phyloP scores from a whole-genome alignment of 2,888 invertebrate species.

The Scaeva pyrastri region DNA sequence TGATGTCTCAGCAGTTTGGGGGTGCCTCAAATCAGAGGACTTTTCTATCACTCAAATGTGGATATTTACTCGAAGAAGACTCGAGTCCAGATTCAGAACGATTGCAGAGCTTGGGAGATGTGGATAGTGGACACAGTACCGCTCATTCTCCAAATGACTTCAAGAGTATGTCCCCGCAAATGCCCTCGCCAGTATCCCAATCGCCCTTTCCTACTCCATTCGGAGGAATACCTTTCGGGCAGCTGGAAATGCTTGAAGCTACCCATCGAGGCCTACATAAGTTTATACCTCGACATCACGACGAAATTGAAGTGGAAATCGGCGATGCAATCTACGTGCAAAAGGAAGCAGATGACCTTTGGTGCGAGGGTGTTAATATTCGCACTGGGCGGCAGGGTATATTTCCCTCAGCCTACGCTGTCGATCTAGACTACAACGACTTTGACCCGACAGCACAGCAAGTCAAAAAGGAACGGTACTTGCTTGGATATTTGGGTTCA shows the following conservation, averaged over 20 bases:
- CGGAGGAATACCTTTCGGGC: slow-evolving; percentile 91
- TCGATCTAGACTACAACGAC: slow-evolving; percentile 98
- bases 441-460: slow-evolving; percentile 95
- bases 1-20: slow-evolving; percentile 54
- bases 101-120: slow-evolving; percentile 89
- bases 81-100: slow-evolving; percentile 94
- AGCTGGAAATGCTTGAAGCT: slow-evolving; percentile 94
- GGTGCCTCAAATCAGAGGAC: slow-evolving; percentile 82
- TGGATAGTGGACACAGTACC: slow-evolving; percentile 96
- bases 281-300: slow-evolving; percentile 97
- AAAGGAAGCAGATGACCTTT: slow-evolving; percentile 97
- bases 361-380: slow-evolving; percentile 99
- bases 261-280: slow-evolving; percentile 98
- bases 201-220: slow-evolving; percentile 88
- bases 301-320: slow-evolving; percentile 98
- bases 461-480: slow-evolving; percentile 93
- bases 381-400: slow-evolving; percentile 97
- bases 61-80: slow-evolving; percentile 91
- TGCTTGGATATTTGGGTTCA: slow-evolving; percentile 97
- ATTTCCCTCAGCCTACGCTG: slow-evolving; percentile 98
- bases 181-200: slow-evolving; percentile 87
- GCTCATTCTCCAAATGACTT: slow-evolving; percentile 96
- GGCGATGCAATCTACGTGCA: slow-evolving; percentile 99
- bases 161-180: slow-evolving; percentile 91
- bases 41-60: slow-evolving; percentile 89